These are phyloP conservation scores for Hydropotes inermis DNA, from an alignment of 2,113 vertebrate species.

Conservation along the genomic window DNA sequence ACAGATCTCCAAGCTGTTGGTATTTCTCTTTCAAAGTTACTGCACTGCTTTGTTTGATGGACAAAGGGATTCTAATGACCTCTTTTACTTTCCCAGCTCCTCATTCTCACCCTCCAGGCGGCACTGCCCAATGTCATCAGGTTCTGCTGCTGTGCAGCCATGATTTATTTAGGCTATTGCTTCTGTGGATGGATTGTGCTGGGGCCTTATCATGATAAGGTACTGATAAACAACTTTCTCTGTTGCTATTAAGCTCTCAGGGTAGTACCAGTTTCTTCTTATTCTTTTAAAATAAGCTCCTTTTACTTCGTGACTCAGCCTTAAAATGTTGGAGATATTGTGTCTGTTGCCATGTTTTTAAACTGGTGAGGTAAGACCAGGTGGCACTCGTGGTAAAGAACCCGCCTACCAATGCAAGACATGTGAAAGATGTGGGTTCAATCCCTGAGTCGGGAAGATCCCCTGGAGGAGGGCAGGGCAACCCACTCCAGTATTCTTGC, in stretches of 20 bases:
- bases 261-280: neutral
- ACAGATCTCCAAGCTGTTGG: slow-evolving; percentile 55
- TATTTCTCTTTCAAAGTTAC: slow-evolving; percentile 66
- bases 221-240: slow-evolving; percentile 61
- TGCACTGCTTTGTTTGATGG: neutral
- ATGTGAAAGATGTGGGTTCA: neutral
- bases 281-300: neutral
- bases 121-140: slow-evolving; percentile 91
- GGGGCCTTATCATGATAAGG: slow-evolving; percentile 95
- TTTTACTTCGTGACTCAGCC: neutral
- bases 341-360: neutral
- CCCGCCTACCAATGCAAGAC: neutral
- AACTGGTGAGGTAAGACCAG: neutral
- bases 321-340: neutral
- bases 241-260: neutral
- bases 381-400: neutral
- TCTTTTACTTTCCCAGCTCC: slow-evolving; percentile 81
- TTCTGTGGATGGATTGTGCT: slow-evolving; percentile 98
- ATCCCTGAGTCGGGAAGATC: neutral
- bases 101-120: slow-evolving; percentile 89
- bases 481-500: neutral
- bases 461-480: neutral
- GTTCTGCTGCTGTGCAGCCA: slow-evolving; percentile 93
- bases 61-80: slow-evolving; percentile 59
- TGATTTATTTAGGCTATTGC: slow-evolving; percentile 97